Evolutionary conservation across 2,888 invertebrate genomes (phyloP).

Genomic region (Steinernema scapterisci): DNA sequence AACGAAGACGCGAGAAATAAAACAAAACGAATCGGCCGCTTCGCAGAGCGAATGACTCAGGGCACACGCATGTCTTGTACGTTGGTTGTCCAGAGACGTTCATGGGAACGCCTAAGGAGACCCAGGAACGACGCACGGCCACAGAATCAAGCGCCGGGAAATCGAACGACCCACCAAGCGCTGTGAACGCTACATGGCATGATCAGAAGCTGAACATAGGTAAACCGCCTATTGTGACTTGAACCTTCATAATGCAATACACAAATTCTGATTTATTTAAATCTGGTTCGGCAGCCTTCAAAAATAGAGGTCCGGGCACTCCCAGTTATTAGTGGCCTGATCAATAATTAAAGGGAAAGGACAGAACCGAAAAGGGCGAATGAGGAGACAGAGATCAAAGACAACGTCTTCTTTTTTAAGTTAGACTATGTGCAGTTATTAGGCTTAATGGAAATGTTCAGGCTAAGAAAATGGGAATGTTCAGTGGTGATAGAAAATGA

Average conservation of each 20-base stretch:
- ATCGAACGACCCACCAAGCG: too few relatives aligned
- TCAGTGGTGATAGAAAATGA: neutral
- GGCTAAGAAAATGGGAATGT: neutral
- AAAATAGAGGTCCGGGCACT: too few relatives aligned
- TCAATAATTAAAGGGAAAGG: too few relatives aligned
- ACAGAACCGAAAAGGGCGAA: neutral
- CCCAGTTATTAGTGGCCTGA: too few relatives aligned
- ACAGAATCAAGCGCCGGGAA: too few relatives aligned
- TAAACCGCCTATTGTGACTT: too few relatives aligned
- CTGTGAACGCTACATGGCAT: too few relatives aligned
- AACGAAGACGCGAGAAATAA: neutral
- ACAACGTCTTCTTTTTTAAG: neutral
- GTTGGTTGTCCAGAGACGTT: neutral
- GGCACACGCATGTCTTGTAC: neutral
- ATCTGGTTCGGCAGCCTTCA: too few relatives aligned
- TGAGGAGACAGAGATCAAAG: constrained; percentile 8
- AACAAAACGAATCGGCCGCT: neutral
- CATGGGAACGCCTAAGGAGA: neutral
- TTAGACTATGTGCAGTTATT: neutral
- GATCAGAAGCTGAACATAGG: too few relatives aligned
- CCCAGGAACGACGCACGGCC: too few relatives aligned
- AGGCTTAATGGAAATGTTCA: neutral
- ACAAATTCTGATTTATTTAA: too few relatives aligned
- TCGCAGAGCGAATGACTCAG: neutral
- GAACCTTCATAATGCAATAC: too few relatives aligned